Percentiles rank a stretch among this genome's conserved stretches.
Evolutionary conservation across 2,888 invertebrate genomes (phyloP).

Genomic region (Drosophila multiciliata): DNA sequence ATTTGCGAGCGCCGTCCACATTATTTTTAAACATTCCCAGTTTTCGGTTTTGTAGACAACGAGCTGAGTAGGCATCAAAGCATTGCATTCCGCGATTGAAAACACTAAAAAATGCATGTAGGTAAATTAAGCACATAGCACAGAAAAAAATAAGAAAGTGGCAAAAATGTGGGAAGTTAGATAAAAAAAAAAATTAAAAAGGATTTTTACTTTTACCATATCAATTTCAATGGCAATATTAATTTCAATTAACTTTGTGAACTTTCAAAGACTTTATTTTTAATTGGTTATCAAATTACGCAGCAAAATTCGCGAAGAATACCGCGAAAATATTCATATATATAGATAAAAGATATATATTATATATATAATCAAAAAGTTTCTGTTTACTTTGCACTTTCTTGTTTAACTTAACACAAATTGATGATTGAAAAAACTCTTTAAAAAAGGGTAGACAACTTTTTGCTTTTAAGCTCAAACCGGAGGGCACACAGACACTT

Average conservation of each 20-base stretch:
- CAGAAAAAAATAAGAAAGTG: neutral
- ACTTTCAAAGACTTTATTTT: slow-evolving; percentile 7
- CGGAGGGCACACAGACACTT: neutral
- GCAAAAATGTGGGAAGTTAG: neutral
- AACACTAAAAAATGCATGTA: slow-evolving; percentile 65
- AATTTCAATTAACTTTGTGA: neutral
- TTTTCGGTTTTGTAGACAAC: slow-evolving; percentile 80
- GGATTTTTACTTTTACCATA: neutral
- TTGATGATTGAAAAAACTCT: neutral
- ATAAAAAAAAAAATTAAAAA: neutral
- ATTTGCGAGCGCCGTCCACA: slow-evolving; percentile 83
- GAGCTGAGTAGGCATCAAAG: slow-evolving; percentile 83
- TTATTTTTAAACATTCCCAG: slow-evolving; percentile 80
- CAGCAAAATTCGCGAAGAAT: neutral
- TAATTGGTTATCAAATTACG: slow-evolving; percentile 45
- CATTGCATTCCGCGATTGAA: slow-evolving; percentile 84
- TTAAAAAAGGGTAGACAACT: slow-evolving; percentile 6
- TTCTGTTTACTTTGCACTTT: slow-evolving; percentile 10
- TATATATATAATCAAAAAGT: slow-evolving; percentile 9
- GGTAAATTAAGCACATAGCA: neutral
- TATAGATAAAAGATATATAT: no score
- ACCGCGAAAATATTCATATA: neutral
- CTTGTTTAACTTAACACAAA: neutral
- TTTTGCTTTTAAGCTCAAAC: neutral
- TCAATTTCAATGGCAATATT: neutral